Percentiles rank a stretch among this genome's conserved stretches.
phyloP scores from a whole-genome alignment of 2,888 invertebrate genomes.

The Hofmannophila pseudospretella region DNA sequence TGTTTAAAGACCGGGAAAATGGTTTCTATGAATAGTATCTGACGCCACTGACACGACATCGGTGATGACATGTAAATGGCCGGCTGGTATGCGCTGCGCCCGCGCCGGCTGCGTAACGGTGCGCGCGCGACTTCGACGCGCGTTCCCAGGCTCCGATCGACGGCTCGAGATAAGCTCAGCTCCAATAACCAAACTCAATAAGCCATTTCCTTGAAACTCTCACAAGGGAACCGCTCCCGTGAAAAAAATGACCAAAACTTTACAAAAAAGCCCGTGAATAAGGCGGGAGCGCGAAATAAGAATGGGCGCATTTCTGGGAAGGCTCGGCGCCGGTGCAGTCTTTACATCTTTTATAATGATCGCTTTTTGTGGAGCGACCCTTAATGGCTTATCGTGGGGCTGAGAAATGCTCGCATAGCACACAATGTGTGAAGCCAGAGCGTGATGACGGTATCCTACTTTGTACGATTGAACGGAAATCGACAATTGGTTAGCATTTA shows the following conservation, averaged over 20 bases:
- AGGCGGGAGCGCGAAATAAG: constrained; percentile 75
- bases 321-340: constrained; percentile 71
- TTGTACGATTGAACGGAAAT: constrained; percentile 34
- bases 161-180: constrained; percentile 59
- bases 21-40: constrained; percentile 23
- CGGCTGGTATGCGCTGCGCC: constrained; percentile 24
- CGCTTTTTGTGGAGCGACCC: constrained; percentile 66
- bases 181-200: constrained; percentile 71
- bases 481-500: constrained; percentile 32
- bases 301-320: constrained; percentile 73
- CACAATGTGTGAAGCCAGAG: constrained; percentile 4
- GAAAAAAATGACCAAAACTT: constrained; percentile 62
- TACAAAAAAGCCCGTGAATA: constrained; percentile 67
- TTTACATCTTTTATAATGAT: constrained; percentile 73
- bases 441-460: neutral
- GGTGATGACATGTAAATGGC: constrained; percentile 38
- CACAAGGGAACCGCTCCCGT: constrained; percentile 67
- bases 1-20: constrained; percentile 17
- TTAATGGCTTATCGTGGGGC: constrained; percentile 67
- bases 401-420: constrained; percentile 32
- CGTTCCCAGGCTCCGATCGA: constrained; percentile 60
- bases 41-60: constrained; percentile 32
- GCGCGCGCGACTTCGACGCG: constrained; percentile 32
- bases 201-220: constrained; percentile 73
- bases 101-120: constrained; percentile 42